phyloP scores from a whole-genome alignment of 2,888 invertebrate genomes.

The Acanthacorydalis orientalis region DNA sequence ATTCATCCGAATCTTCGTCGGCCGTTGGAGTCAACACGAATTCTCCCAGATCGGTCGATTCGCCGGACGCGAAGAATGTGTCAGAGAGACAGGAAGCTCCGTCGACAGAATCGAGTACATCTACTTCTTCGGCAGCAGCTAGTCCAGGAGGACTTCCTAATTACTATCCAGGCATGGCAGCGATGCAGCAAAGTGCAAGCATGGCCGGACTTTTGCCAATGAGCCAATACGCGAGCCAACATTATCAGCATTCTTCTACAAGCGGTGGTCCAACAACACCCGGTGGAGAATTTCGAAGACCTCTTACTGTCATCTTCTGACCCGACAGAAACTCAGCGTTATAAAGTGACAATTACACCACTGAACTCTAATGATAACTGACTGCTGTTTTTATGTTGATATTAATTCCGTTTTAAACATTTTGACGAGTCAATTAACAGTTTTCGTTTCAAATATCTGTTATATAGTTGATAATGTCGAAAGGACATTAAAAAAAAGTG shows the following conservation, averaged over 20 bases:
- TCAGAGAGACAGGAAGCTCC: conserved; percentile 22
- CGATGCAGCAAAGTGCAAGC: conserved; percentile 24
- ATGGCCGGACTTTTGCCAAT: conserved; percentile 39
- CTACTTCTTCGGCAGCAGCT: conserved; percentile 45
- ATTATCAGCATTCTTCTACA: conserved; percentile 33
- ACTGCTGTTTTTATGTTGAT: neutral
- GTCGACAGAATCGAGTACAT: conserved; percentile 35
- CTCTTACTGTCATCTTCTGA: conserved; percentile 68
- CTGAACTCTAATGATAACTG: neutral
- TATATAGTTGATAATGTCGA: too few species aligned
- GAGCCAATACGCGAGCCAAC: conserved; percentile 44
- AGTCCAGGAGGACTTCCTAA: conserved; percentile 38
- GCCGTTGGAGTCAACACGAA: conserved; percentile 33
- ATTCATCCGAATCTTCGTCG: conserved; percentile 41
- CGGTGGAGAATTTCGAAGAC: conserved; percentile 54
- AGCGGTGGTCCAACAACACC: conserved; percentile 30
- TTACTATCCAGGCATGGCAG: conserved; percentile 31
- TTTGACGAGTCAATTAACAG: too few species aligned
- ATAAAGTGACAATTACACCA: conserved; percentile 1
- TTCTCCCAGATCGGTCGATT: conserved; percentile 38
- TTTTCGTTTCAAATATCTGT: too few species aligned
- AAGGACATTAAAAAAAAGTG: neutral
- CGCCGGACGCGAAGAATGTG: conserved; percentile 25
- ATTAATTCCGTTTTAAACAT: too few species aligned
- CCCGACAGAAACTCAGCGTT: conserved; percentile 34